Evolutionary conservation across 2,888 invertebrate species (phyloP).

Genomic region (Tuta absoluta): DNA sequence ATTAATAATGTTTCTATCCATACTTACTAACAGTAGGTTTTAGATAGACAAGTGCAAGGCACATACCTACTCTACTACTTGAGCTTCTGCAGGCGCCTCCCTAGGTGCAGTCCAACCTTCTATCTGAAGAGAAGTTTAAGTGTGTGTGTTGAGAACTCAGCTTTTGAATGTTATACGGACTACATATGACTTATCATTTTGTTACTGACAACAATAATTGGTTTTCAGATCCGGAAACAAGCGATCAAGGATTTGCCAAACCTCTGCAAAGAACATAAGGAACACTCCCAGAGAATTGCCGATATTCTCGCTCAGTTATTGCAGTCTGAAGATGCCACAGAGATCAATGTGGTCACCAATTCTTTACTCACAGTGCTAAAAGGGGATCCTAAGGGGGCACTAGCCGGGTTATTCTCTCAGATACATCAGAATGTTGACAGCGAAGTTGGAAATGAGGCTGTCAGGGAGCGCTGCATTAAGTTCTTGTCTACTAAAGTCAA

Average conservation of each 20-base stretch:
- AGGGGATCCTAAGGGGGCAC: constrained; percentile 84
- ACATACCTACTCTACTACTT: background rate
- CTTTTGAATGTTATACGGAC: too few relatives aligned
- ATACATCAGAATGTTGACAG: constrained; percentile 75
- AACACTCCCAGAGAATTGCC: constrained; percentile 91
- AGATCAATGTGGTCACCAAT: constrained; percentile 91
- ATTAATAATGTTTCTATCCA: background rate
- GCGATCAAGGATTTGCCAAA: constrained; percentile 95
- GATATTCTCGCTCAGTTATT: constrained; percentile 95
- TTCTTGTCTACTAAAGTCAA: constrained; percentile 93
- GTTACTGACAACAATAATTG: background rate
- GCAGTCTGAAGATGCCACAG: constrained; percentile 91
- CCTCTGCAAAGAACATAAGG: constrained; percentile 92
- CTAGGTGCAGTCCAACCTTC: too few relatives aligned
- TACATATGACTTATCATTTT: too few relatives aligned
- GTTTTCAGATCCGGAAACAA: constrained; percentile 92
- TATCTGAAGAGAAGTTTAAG: too few relatives aligned
- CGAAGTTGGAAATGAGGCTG: constrained; percentile 83
- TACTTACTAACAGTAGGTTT: background rate
- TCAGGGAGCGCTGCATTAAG: constrained; percentile 92
- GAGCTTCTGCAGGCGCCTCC: too few relatives aligned
- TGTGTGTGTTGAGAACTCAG: too few relatives aligned
- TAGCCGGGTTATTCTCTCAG: constrained; percentile 80
- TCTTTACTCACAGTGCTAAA: constrained; percentile 90
- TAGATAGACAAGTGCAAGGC: background rate